Base-by-base conservation (phyloP, 2,113 vertebrate species). In the Egretta garzetta region DNA sequence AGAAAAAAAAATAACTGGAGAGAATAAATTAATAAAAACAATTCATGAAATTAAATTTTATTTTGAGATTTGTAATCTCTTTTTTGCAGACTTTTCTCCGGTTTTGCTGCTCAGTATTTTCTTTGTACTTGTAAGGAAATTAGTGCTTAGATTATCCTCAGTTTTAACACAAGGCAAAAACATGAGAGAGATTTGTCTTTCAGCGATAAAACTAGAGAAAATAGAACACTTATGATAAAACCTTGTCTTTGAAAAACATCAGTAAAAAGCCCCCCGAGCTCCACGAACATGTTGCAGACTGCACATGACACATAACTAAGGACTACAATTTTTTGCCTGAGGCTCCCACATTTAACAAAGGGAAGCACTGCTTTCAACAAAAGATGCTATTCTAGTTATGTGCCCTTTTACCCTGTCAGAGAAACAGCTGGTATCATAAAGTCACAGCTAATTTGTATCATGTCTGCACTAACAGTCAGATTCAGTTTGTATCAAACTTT, bases 361-460 rank as follows among this genome's bases (percentile, higher is more conserved):
- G 68, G 74, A 93, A 86, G 82, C 41, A 24, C 41, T 35, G 91
- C 86, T 77, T 86, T 96, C 88, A 88, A 96, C 90, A 96, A 97
- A 96, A 95, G 90, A 96, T 95, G 90, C 76, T 97, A 97, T 98
- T 97, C 92, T 90, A 98, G 97, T 87, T 98, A 98, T 98, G 96
- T 90, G 85, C 93, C 97, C 97, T 97, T 97, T 98, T 95, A 68
- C 91, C 96, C 98, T 95, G 97, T 95, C 97, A 96, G 96, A 89
- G 60, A 83, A 97, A 88, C 94, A 98, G 98, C 97, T 98, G 97
- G 95, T 88, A 97, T 95, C 97, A 96, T 93, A 92, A 98, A 97
- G 97, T 98, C 98, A 98, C 96, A 98, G 95, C 94, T 98, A 96
- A 97, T 98, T 98, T 98, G 93, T 96, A 96, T 97, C 93, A 96